Conservation (phyloP, 2,888 invertebrate genomes). For the Colletes collaris region DNA sequence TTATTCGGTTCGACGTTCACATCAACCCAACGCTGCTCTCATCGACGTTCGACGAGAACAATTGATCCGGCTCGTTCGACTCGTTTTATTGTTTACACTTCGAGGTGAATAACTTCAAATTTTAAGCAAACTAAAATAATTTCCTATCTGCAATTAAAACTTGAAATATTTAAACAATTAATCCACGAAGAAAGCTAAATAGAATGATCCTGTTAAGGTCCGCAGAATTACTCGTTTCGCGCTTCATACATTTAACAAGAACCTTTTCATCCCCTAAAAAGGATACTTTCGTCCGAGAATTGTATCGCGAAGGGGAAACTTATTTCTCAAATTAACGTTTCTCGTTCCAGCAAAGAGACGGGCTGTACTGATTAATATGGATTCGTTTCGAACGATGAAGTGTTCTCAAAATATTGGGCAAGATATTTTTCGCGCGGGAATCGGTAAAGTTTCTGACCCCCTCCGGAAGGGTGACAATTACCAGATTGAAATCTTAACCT, state of each 20-base stretch:
- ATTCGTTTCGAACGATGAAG: constrained; percentile 19
- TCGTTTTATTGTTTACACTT: not conserved
- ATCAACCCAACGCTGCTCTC: not conserved
- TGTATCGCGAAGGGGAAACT: not conserved
- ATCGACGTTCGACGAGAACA: not conserved
- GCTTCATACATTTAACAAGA: no score
- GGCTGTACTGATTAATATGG: constrained; percentile 28
- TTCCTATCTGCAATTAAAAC: no score
- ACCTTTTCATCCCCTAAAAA: no score
- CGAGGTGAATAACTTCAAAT: not conserved
- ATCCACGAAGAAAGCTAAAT: no score
- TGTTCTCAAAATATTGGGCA: constrained; percentile 37
- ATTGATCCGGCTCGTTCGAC: not conserved
- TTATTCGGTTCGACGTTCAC: constrained; percentile 14
- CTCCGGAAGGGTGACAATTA: constrained; percentile 45
- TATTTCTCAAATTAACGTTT: constrained; percentile 12
- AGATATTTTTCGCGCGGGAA: constrained; percentile 2
- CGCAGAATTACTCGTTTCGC: no score
- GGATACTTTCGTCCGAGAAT: no score
- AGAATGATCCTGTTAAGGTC: no score
- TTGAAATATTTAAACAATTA: no score
- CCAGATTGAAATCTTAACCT: constrained; percentile 57
- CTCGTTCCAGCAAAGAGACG: not conserved
- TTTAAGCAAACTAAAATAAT: not conserved
- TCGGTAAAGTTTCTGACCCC: constrained; percentile 7